phyloP scores from a whole-genome alignment of 2,113 vertebrate species.

The Sciurus niger region DNA sequence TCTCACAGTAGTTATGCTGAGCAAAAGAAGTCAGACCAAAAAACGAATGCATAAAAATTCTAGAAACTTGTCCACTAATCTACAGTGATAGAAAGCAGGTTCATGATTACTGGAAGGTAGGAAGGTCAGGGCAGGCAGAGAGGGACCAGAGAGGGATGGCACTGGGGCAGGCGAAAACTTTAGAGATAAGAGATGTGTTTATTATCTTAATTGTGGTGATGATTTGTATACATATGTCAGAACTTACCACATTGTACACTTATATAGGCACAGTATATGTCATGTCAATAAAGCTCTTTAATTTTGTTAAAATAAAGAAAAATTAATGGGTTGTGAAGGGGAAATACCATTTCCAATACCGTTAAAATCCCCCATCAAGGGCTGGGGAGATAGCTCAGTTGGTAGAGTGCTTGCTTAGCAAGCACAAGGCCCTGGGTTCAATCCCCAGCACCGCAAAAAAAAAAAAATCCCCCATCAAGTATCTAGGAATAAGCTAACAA shows the following conservation, averaged over 20 bases:
- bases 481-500: neutral
- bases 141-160: neutral
- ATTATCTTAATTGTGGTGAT: neutral
- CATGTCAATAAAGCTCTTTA: neutral
- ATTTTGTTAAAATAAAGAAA: neutral
- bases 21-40: neutral
- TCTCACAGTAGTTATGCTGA: neutral
- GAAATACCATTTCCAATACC: neutral
- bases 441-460: too few relatives aligned
- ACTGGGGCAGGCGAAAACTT: neutral
- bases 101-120: neutral
- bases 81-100: neutral
- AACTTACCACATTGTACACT: neutral
- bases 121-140: neutral
- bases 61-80: neutral
- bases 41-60: neutral
- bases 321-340: neutral
- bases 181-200: neutral
- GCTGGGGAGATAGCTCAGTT: too few relatives aligned
- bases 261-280: neutral
- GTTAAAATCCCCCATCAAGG: neutral
- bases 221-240: neutral
- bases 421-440: too few relatives aligned
- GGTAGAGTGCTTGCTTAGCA: too few relatives aligned
- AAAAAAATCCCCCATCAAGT: neutral